Evolutionary conservation across 2,888 invertebrate species (phyloP).

Genomic region (Sphaerophoria rueppellii): DNA sequence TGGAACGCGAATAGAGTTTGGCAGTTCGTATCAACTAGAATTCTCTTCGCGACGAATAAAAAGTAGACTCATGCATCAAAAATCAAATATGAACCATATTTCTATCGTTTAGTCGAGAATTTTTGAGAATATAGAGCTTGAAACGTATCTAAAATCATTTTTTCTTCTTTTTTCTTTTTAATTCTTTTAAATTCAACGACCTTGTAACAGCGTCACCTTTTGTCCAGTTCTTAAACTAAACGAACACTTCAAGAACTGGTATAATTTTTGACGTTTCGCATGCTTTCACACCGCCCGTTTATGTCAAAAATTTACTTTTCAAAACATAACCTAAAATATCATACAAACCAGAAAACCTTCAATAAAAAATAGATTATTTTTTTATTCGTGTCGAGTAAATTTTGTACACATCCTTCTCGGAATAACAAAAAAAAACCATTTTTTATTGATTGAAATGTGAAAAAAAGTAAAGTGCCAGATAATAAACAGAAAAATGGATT

Average conservation of each 20-base stretch:
- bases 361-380: conserved; percentile 25
- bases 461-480: background rate
- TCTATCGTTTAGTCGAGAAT: too few species aligned
- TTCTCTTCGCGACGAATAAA: too few species aligned
- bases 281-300: conserved; percentile 39
- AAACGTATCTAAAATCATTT: too few species aligned
- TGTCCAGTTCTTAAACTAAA: background rate
- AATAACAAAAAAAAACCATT: too few species aligned
- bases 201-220: conserved; percentile 26
- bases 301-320: conserved; percentile 55
- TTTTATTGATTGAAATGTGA: conserved; percentile 57
- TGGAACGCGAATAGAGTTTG: too few species aligned
- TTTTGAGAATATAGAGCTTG: too few species aligned
- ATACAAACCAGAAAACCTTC: background rate
- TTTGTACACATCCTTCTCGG: conserved; percentile 3
- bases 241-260: background rate
- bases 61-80: too few species aligned
- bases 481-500: conserved; percentile 74
- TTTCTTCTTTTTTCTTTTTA: too few species aligned
- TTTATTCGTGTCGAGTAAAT: conserved; percentile 23
- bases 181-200: background rate
- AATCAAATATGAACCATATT: too few species aligned
- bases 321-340: conserved; percentile 68
- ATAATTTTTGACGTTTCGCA: conserved; percentile 43
- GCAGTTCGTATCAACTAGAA: too few species aligned